A percentile compares a stretch with the other conserved stretches of the same genome.
Conservation (phyloP, 2,797 vertebrate species). For the Danio choprae region DNA sequence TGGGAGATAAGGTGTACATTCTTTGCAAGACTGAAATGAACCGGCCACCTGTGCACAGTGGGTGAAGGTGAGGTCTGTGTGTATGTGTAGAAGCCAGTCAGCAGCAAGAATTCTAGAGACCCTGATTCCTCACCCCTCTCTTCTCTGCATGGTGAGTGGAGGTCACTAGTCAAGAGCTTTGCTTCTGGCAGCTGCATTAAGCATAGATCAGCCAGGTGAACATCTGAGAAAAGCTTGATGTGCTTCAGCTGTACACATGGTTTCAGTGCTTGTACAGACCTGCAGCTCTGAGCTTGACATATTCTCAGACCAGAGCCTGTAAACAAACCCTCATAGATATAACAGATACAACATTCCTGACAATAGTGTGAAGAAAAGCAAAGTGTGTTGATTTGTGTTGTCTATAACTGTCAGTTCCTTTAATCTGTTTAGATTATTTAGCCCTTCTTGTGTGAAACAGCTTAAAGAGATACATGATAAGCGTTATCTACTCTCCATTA, state of each 20-base stretch:
- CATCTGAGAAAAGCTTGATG: conserved; percentile 51
- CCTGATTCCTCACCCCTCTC: conserved; percentile 34
- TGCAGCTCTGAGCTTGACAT: neutral
- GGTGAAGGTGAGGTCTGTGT: neutral
- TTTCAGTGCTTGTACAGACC: conserved; percentile 7
- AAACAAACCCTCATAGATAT: conserved; percentile 7
- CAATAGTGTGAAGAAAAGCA: neutral
- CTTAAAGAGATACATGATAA: neutral
- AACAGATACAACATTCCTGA: conserved; percentile 2
- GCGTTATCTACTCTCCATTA: neutral
- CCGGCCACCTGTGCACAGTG: conserved; percentile 8
- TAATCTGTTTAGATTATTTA: neutral
- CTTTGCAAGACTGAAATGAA: conserved; percentile 11
- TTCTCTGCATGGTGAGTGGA: conserved; percentile 39
- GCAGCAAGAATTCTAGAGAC: conserved; percentile 20
- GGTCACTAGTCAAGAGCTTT: conserved; percentile 47
- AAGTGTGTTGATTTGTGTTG: neutral
- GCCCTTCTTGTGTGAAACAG: neutral
- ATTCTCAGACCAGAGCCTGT: neutral
- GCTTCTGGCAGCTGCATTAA: conserved; percentile 32
- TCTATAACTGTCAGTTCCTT: neutral
- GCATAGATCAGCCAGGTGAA: conserved; percentile 48
- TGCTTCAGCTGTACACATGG: conserved; percentile 19
- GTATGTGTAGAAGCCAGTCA: conserved; percentile 15
- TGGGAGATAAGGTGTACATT: conserved; percentile 9